Evolutionary conservation across 1,140 invertebrate genomes (phyloP), one percentile per base, ranked within the genome.

Genomic region (Meteorus sp.): DNA sequence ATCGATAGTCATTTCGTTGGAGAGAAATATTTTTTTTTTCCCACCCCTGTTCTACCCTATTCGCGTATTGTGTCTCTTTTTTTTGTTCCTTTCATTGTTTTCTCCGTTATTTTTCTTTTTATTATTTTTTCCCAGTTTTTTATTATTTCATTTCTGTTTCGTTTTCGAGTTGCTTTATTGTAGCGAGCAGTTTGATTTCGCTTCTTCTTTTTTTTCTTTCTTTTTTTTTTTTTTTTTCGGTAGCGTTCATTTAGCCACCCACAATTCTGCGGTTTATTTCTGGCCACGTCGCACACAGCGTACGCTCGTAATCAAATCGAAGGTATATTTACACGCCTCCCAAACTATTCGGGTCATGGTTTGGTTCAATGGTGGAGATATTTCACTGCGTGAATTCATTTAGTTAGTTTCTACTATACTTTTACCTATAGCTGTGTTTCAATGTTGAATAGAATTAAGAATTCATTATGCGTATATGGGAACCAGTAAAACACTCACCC

Each of bases 291-390:
- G 50, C 27, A 13, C 17, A 29, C 35, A 15, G 13, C 43, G 43
- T 23, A 27, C 45, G 45, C 13, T 48, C 50, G 50, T 31, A 52
- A 52, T 52, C 50, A 52, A 52, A 52, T 52, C 50, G 31, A 52
- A 35, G 50, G 31, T 52, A 52, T 52, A 52, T 52, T 52, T 52
- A 52, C 31, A 31, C 31, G 27, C 31, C 11, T 52, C 3, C 50
- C 47, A 31, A 37, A 35, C 50, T 52, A 52, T 52, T 52, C 50
- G 50, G 50, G 50, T 37, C 50, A 52, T 31, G 20, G 50, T 52
- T 52, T 35, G 50, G 50, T 52, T 51, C 27, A 37, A 19, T 29
- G 35, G 27, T 13, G 50, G n/a, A n/a, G n/a, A n/a, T n/a, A n/a
- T n/a, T n/a, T 45, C 43, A 45, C 43, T 23, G 25, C 43, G 9